Evolutionary conservation across 2,888 invertebrate genomes (phyloP), one percentile per base, ranked within the genome.

Genomic region (Cheilosia pagana): DNA sequence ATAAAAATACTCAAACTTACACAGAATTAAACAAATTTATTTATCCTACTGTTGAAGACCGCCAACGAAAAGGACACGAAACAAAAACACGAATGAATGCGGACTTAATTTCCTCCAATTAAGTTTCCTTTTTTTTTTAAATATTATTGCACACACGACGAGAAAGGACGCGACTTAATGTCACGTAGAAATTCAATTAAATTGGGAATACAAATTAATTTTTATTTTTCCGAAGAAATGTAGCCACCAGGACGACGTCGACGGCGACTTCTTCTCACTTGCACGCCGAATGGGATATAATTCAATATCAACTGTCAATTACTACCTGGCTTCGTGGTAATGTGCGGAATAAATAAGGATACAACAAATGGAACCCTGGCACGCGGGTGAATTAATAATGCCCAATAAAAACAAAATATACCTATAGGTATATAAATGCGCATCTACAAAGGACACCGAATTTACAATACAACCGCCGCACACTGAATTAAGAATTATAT

Each of bases 251-350:
- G 71, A 81, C 65, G 55, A 35, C 12, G 3, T 3, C 35, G 12
- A 35, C 50, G 23, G 6, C 50, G n/a, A 5, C 1, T 14, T 59
- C 68, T 77, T 62, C 48, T 50, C 71, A 62, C 62, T 62, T 41
- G 39, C 48, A 19, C 57, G 55, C 60, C 63, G 55, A 70, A 43
- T 63, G 60, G 48, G 70, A 81, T 85, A 81, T 85, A 81, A 81
- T 85, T 85, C 67, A 85, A 85, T 85, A 79, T 85, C 60, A 75
- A 79, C 67, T 85, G 85, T 85, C 81, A 85, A 85, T 85, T 79
- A 12, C 35, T 35, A 65, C 75, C 75, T 70, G 78, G 63, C 72
- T 82, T 70, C 70, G 45, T 72, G 68, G 72, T 68, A 72, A 62
- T 72, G 78, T 68, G 67, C 67, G 57, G 41, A 74, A 70, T 63